Percentiles rank a stretch among this genome's conserved stretches.
phyloP scores from a whole-genome alignment of 1,140 invertebrate species.

The Aphaenogaster ashmeadi region DNA sequence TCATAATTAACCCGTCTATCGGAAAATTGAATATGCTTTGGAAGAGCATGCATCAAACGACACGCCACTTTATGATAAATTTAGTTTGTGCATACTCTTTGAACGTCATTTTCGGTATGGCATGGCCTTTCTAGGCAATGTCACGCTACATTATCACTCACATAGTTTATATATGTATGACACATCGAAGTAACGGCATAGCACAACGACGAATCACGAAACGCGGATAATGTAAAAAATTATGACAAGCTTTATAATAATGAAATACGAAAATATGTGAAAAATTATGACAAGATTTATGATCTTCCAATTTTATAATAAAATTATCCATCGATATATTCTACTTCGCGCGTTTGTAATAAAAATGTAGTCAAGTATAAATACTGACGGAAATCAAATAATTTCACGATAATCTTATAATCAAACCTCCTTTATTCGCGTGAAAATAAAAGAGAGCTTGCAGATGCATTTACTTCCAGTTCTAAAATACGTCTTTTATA shows the following conservation, averaged over 20 bases:
- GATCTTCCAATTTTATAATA: not conserved
- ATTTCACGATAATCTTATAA: slow-evolving; percentile 20
- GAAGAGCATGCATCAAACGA: not conserved
- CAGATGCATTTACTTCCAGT: not conserved
- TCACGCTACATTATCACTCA: not conserved
- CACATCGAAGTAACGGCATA: not conserved
- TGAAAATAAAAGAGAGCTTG: not conserved
- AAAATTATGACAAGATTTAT: not conserved
- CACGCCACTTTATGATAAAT: slow-evolving; percentile 18
- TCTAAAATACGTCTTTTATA: not conserved
- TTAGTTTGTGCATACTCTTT: slow-evolving; percentile 20
- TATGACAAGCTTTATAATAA: too few species aligned
- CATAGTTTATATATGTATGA: not conserved
- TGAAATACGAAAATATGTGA: not conserved
- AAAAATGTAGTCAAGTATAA: not conserved
- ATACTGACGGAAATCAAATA: not conserved
- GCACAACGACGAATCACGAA: not conserved
- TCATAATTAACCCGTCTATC: slow-evolving; percentile 19
- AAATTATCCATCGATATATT: slow-evolving; percentile 27
- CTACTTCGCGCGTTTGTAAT: not conserved
- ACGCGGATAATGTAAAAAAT: not conserved
- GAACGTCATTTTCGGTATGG: slow-evolving; percentile 8
- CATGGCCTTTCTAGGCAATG: slow-evolving; percentile 6
- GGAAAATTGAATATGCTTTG: slow-evolving; percentile 21
- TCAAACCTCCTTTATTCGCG: not conserved